These are phyloP conservation scores for Drosophila elegans DNA, from an alignment of 1,140 invertebrate genomes.

Conservation along the genomic window DNA sequence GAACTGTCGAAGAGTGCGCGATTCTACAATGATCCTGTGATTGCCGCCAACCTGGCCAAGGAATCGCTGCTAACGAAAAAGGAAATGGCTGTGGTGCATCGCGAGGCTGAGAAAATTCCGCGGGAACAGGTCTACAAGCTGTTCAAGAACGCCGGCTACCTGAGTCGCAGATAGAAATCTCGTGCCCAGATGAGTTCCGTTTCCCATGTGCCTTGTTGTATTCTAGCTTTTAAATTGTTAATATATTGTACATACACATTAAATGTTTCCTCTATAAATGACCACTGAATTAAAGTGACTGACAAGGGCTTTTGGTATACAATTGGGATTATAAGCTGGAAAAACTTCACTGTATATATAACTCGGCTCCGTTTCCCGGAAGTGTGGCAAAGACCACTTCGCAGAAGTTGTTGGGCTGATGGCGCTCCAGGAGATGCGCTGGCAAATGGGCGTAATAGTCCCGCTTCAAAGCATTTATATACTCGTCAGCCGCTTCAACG, in stretches of 20 bases:
- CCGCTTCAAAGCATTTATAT: conserved; percentile 89
- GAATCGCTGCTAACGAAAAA: conserved; percentile 91
- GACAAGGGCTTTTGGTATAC: conserved; percentile 30
- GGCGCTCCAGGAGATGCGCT: conserved; percentile 58
- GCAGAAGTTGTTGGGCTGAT: conserved; percentile 83
- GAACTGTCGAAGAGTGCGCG: conserved; percentile 87
- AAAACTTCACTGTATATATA: conserved; percentile 63
- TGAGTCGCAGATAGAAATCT: conserved; percentile 71
- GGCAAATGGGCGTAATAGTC: conserved; percentile 88
- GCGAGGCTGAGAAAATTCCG: conserved; percentile 92
- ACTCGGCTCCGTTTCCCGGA: conserved; percentile 86
- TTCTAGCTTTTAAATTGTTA: conserved; percentile 75
- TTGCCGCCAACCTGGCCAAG: conserved; percentile 89
- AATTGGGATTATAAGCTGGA: conserved; percentile 3
- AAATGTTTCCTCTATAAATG: conserved; percentile 33
- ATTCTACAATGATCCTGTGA: conserved; percentile 91
- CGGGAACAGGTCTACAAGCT: conserved; percentile 90
- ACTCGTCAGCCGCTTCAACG: conserved; percentile 88
- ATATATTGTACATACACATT: conserved; percentile 59
- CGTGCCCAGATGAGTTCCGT: conserved; percentile 1
- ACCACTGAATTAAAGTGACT: conserved; percentile 12
- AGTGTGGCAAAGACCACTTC: conserved; percentile 87
- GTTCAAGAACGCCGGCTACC: conserved; percentile 89
- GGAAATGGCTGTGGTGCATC: conserved; percentile 90
- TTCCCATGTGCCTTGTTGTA: conserved; percentile 64